These are phyloP conservation scores for Girardinus metallicus DNA, from an alignment of 2,797 vertebrate genomes.

Conservation along the genomic window DNA sequence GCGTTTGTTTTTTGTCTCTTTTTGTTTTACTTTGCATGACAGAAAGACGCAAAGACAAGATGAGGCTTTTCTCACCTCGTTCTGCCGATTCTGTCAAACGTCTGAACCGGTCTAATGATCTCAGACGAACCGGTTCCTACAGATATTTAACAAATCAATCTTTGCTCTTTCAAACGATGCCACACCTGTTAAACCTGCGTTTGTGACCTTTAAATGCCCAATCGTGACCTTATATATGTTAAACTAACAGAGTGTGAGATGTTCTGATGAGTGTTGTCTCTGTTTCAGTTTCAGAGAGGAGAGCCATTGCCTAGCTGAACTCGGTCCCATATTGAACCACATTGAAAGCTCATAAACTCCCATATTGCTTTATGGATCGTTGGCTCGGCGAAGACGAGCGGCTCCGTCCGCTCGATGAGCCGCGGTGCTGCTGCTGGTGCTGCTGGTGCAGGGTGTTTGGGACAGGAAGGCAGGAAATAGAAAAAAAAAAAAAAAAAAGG, in stretches of 20 bases:
- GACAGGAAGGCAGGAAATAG: constrained; percentile 41
- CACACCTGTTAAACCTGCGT: background rate
- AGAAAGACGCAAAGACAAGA: background rate
- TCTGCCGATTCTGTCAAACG: background rate
- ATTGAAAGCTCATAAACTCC: constrained; percentile 73
- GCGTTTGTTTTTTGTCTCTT: no score
- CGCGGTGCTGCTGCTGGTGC: constrained; percentile 49
- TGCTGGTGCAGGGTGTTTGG: constrained; percentile 3
- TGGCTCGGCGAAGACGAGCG: constrained; percentile 52
- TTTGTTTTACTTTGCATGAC: background rate
- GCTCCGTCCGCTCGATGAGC: constrained; percentile 46
- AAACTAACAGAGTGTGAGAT: background rate
- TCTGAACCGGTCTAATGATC: background rate
- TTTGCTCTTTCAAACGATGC: background rate
- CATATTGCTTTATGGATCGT: constrained; percentile 77
- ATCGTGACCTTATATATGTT: background rate
- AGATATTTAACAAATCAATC: background rate
- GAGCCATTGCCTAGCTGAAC: constrained; percentile 51
- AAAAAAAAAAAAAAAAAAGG: constrained; percentile 17
- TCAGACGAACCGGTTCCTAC: background rate
- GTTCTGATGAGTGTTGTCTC: background rate
- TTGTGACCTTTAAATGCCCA: background rate
- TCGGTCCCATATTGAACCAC: constrained; percentile 61
- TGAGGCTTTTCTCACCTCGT: background rate
- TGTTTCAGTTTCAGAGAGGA: constrained; percentile 5